A percentile compares a stretch with the other conserved stretches of the same genome.
Evolutionary conservation across 2,888 invertebrate genomes (phyloP).

Genomic region (Ectemnius cavifrons): DNA sequence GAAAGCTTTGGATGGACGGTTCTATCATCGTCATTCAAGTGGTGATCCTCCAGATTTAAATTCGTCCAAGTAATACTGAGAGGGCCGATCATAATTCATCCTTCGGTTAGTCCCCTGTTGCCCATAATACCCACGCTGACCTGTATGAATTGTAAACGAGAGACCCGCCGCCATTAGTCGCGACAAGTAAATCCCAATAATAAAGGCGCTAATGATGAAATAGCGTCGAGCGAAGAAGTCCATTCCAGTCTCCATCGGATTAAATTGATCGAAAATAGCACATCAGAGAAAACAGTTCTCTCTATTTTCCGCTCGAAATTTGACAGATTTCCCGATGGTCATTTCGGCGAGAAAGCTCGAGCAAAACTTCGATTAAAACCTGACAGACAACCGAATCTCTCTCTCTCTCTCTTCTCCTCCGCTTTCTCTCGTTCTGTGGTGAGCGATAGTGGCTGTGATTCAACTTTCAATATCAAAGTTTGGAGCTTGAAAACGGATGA

Average conservation of each 20-base stretch:
- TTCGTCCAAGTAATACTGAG: neutral
- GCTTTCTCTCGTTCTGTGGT: no score
- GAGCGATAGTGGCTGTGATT: no score
- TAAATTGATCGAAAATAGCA: no score
- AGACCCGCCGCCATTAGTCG: neutral
- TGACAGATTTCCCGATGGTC: neutral
- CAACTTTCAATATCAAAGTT: no score
- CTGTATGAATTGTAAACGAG: constrained; percentile 1
- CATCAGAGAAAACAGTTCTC: no score
- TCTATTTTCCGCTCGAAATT: neutral
- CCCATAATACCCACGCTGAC: neutral
- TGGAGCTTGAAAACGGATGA: no score
- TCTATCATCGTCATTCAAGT: no score
- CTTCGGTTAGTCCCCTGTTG: neutral
- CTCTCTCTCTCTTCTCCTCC: no score
- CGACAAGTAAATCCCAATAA: neutral
- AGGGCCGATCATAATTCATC: neutral
- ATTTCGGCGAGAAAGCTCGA: no score
- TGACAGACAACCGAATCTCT: no score
- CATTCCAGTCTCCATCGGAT: neutral
- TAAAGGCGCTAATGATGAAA: neutral
- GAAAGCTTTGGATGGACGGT: no score
- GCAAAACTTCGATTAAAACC: no score
- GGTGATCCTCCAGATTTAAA: neutral
- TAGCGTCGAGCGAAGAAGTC: neutral